phyloP scores from a whole-genome alignment of 1,140 invertebrate genomes.

The Adoxophyes honmai region DNA sequence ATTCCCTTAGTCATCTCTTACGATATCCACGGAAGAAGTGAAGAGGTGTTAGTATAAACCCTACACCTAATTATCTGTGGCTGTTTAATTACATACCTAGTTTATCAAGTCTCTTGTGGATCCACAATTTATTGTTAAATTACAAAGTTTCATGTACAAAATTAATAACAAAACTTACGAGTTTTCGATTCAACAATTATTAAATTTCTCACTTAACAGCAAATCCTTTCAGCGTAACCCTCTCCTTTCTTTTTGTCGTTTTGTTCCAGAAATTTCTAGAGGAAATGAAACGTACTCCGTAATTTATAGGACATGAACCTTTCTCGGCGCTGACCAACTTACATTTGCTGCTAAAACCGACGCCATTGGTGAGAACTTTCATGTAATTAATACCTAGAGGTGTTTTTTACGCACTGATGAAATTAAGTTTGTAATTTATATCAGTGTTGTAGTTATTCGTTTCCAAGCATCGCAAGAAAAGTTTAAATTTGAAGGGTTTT shows the following conservation, averaged over 20 bases:
- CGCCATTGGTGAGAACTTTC: background rate
- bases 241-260: slow-evolving; percentile 21
- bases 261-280: slow-evolving; percentile 44
- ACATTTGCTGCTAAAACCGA: slow-evolving; percentile 8
- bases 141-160: too few species aligned
- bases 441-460: slow-evolving; percentile 47
- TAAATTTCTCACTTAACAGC: slow-evolving; percentile 14
- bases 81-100: too few species aligned
- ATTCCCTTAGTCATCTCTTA: too few species aligned
- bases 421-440: background rate
- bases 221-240: slow-evolving; percentile 16
- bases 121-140: background rate
- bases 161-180: too few species aligned
- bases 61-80: too few species aligned
- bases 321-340: slow-evolving; percentile 37
- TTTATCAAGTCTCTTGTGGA: background rate
- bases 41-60: too few species aligned
- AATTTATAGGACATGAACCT: slow-evolving; percentile 55
- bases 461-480: slow-evolving; percentile 41
- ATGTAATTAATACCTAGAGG: background rate
- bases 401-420: background rate
- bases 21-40: too few species aligned
- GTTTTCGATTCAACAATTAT: too few species aligned
- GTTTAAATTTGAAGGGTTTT: slow-evolving; percentile 1
- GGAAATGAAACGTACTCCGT: slow-evolving; percentile 57